Evolutionary conservation across 2,113 vertebrate species (phyloP).

Genomic region (Trinectes maculatus): DNA sequence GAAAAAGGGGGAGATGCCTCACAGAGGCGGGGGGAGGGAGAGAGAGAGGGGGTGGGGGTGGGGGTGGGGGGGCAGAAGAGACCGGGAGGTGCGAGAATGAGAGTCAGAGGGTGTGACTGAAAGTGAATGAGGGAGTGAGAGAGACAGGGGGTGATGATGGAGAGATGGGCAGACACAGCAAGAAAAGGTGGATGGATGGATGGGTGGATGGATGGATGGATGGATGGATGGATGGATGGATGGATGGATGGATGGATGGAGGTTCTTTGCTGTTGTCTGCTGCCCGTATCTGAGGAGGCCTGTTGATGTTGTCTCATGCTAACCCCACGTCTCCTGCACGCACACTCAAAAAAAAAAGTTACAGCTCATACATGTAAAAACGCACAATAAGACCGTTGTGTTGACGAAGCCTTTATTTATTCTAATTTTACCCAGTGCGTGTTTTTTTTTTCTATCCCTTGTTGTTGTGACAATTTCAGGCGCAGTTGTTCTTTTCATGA

Average conservation of each 20-base stretch:
- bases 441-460: too few relatives aligned
- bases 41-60: background rate
- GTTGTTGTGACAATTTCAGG: too few relatives aligned
- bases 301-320: conserved; percentile 27
- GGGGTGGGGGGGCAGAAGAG: background rate
- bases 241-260: conserved; percentile 29
- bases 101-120: conserved; percentile 35
- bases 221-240: conserved; percentile 29
- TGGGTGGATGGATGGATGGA: conserved; percentile 33
- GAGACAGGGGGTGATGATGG: conserved; percentile 30
- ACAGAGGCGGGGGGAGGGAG: conserved; percentile 4
- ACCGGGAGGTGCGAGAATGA: conserved; percentile 21
- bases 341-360: too few relatives aligned
- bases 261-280: conserved; percentile 3
- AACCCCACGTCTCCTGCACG: conserved; percentile 17
- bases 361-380: too few relatives aligned
- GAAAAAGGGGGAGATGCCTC: conserved; percentile 19
- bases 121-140: conserved; percentile 53
- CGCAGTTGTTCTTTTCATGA: too few relatives aligned
- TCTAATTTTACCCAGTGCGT: too few relatives aligned
- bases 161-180: conserved; percentile 6
- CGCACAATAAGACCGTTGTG: too few relatives aligned
- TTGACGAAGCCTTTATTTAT: too few relatives aligned
- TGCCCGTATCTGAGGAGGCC: conserved; percentile 12
- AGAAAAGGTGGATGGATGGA: conserved; percentile 23